Evolutionary conservation across 2,113 vertebrate species (phyloP).

Genomic region (Talpa occidentalis): DNA sequence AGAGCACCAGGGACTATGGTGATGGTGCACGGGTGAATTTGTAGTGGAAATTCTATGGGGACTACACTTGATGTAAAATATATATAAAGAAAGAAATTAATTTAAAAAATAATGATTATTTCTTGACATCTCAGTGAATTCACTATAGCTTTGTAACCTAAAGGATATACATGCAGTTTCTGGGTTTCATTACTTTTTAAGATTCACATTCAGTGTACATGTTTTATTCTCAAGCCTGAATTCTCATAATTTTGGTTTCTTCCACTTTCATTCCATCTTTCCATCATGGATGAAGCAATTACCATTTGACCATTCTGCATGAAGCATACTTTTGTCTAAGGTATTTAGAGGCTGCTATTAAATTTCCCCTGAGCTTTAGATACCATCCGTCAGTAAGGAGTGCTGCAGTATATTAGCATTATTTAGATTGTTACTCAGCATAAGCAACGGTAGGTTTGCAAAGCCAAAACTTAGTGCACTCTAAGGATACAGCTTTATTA

Average conservation of each 20-base stretch:
- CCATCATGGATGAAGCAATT: background rate
- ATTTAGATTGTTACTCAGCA: background rate
- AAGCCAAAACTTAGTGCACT: background rate
- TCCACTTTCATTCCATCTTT: background rate
- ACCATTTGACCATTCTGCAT: background rate
- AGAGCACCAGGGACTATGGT: too few relatives aligned
- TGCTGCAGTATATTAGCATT: background rate
- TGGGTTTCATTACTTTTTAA: background rate
- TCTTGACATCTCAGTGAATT: background rate
- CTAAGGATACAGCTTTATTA: background rate
- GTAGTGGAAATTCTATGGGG: too few relatives aligned
- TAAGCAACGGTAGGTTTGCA: background rate
- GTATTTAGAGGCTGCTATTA: background rate
- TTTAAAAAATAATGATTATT: conserved; percentile 38
- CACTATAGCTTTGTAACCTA: background rate
- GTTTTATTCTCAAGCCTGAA: background rate
- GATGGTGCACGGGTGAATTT: too few relatives aligned
- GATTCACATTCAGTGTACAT: background rate
- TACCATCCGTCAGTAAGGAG: background rate
- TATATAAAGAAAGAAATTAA: too few relatives aligned
- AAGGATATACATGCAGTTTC: background rate
- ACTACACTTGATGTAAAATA: too few relatives aligned
- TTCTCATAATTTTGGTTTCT: conserved; percentile 31
- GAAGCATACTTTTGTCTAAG: background rate
- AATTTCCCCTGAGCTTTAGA: background rate